Conservation (phyloP, 2,113 vertebrate species). For the Heterotilapia buettikoferi region DNA sequence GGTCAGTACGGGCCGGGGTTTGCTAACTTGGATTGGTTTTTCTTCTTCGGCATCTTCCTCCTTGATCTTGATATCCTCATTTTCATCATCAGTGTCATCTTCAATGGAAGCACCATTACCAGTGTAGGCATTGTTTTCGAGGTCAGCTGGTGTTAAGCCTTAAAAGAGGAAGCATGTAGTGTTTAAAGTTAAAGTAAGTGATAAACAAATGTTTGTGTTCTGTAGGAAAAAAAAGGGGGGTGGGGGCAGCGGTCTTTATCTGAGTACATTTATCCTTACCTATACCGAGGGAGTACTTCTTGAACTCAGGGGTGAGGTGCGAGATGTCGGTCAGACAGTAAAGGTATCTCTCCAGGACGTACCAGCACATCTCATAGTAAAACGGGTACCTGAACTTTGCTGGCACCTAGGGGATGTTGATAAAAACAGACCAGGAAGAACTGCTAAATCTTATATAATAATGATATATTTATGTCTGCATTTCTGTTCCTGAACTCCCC, state of each 20-base stretch:
- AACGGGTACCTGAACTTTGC: conserved; percentile 97
- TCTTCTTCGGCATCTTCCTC: conserved; percentile 20
- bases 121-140: conserved; percentile 20
- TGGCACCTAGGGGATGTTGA: conserved; percentile 78
- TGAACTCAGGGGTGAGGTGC: conserved; percentile 92
- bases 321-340: conserved; percentile 91
- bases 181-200: not conserved
- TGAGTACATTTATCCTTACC: conserved; percentile 70
- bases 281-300: conserved; percentile 91
- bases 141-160: conserved; percentile 66
- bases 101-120: conserved; percentile 47
- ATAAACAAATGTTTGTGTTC: not conserved
- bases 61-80: not conserved
- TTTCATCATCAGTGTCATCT: conserved; percentile 29
- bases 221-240: accelerated
- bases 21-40: not conserved
- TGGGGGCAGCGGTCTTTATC: not conserved
- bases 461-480: not conserved
- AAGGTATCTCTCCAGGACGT: conserved; percentile 92
- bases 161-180: not conserved
- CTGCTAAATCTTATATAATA: not conserved
- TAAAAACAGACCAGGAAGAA: not conserved
- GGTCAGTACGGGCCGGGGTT: conserved; percentile 70
- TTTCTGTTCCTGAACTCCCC: not conserved
- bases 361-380: conserved; percentile 99